Base-by-base conservation (phyloP, 2,113 vertebrate genomes). In the Archocentrus centrarchus region DNA sequence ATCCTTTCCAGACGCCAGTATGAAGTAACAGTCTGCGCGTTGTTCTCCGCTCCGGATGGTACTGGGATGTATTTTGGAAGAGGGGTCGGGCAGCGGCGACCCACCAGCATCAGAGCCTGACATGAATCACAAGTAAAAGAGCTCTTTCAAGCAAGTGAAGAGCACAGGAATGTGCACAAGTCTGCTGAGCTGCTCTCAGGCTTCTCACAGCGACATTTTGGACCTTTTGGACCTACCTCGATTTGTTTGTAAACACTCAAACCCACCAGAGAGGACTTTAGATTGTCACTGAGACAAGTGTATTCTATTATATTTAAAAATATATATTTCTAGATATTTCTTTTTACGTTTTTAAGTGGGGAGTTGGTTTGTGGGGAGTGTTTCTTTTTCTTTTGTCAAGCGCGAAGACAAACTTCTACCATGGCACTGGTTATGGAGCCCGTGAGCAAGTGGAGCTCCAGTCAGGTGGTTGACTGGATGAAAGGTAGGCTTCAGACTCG, bases 401-500 rank as follows among this genome's bases (percentile, higher is more conserved):
- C 91, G 90, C 78, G 84, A 92, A 89, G 87, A 89, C 90, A 95
- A 96, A 96, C 94, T 96, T 96, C 92, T 93, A 50, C 88, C 79
- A 96, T 96, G 96, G 96, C 96, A 82, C 88, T 96, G 91, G 93
- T 96, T 57, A 96, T 96, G 96, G 96, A 96, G 93, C 96, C 96
- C 39, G 96, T 96, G 62, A 96, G 96, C 94, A 96, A 96, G 94
- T 96, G 96, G 96, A 95, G 95, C 92, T 94, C 95, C 62, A 86
- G 89, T 85, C 96, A 96, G 86, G 96, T 96, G 92, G 94, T 96
- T 14, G 95, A 96, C 89, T 96, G 96, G 96, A 96, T 96, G 96
- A 96, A 96, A 95, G 96, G 96, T 96, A 92, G 88, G 58, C 73
- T 76, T 85, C 18, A 11, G 6, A 22, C 70, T 37, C 57, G 11